phyloP scores from a whole-genome alignment of 2,888 invertebrate species.

The Stenolophus ochropezus region DNA sequence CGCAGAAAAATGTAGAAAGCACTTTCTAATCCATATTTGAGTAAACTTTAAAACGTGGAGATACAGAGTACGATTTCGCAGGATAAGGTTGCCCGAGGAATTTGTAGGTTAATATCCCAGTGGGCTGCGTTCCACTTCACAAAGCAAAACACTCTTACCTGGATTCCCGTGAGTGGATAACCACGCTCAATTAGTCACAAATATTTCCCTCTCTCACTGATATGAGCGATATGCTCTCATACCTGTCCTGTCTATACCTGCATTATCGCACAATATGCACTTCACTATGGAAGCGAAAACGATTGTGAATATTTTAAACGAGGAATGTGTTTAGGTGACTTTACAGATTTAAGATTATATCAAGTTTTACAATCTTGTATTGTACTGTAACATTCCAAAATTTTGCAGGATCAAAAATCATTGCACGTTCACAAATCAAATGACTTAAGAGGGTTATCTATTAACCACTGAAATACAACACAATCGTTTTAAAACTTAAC shows the following conservation, averaged over 20 bases:
- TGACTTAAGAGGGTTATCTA: too few species aligned
- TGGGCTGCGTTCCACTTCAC: constrained; percentile 16
- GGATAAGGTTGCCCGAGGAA: neutral
- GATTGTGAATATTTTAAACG: neutral
- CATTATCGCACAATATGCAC: neutral
- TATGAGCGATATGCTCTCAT: constrained; percentile 14
- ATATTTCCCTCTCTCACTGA: constrained; percentile 35
- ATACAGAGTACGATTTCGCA: neutral
- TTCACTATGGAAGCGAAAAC: neutral
- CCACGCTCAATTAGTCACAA: constrained; percentile 40
- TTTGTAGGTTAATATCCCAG: constrained; percentile 14
- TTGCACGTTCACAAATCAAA: too few species aligned
- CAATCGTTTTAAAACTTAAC: too few species aligned
- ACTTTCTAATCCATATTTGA: neutral
- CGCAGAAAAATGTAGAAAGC: neutral
- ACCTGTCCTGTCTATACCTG: constrained; percentile 8
- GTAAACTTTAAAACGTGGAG: neutral
- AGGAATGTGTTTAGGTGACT: neutral
- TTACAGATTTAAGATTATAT: too few species aligned
- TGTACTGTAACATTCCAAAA: too few species aligned
- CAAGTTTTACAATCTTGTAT: too few species aligned
- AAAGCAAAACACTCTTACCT: constrained; percentile 35
- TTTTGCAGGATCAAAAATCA: too few species aligned
- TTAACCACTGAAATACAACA: too few species aligned
- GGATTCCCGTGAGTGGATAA: constrained; percentile 4